Evolutionary conservation across 2,888 invertebrate species (phyloP).

Genomic region (Drosophila multiciliata): DNA sequence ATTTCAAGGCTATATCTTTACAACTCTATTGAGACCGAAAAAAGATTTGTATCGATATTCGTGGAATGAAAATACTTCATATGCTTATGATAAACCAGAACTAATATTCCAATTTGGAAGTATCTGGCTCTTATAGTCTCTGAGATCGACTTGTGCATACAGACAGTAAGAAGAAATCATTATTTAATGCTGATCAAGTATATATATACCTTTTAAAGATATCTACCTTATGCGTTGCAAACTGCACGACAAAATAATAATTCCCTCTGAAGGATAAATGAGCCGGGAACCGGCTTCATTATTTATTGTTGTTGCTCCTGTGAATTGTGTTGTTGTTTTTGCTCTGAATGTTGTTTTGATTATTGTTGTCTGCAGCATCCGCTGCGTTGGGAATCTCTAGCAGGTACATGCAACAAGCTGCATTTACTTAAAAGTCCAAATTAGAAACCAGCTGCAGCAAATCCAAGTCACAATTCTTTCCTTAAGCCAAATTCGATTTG

Average conservation of each 20-base stretch:
- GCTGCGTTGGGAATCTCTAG: conserved; percentile 25
- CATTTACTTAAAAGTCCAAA: conserved; percentile 1
- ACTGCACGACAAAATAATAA: background rate
- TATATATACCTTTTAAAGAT: background rate
- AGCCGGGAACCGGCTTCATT: conserved; percentile 33
- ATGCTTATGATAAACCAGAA: background rate
- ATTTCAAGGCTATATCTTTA: background rate
- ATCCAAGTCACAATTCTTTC: background rate
- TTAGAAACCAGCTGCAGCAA: background rate
- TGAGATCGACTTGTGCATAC: background rate
- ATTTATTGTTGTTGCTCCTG: conserved; percentile 35
- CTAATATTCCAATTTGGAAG: background rate
- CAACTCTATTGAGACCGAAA: background rate
- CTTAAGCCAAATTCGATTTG: background rate
- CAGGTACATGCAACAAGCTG: background rate
- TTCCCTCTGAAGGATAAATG: background rate
- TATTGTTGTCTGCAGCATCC: conserved; percentile 45
- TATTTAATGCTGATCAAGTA: background rate
- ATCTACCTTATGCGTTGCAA: background rate
- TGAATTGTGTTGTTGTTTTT: background rate
- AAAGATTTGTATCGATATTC: background rate
- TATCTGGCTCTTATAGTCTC: background rate
- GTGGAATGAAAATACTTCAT: background rate
- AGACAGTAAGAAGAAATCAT: background rate
- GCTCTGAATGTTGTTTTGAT: conserved; percentile 8